phyloP scores from a whole-genome alignment of 1,140 invertebrate genomes.

The Akabosia matsudoensis region DNA sequence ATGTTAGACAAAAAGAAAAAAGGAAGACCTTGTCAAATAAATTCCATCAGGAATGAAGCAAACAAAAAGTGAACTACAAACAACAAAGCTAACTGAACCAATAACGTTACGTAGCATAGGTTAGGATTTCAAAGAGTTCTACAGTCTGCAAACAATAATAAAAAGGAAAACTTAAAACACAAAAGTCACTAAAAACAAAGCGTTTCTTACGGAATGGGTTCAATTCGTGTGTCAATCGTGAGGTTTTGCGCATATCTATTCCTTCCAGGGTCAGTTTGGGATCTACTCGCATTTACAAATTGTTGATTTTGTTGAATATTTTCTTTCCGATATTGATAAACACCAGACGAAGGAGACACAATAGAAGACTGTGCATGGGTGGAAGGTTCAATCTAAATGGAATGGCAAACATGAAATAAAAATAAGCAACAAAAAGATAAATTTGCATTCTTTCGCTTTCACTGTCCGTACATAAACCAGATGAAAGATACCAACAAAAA shows the following conservation, averaged over 20 bases:
- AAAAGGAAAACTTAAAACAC: not conserved
- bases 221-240: conserved; percentile 49
- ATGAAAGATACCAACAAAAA: too few relatives aligned
- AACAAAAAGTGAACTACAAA: too few relatives aligned
- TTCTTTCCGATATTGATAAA: conserved; percentile 1
- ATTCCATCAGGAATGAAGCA: too few relatives aligned
- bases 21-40: too few relatives aligned
- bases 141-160: conserved; percentile 1
- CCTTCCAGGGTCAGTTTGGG: conserved; percentile 36
- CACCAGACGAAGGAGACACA: not conserved
- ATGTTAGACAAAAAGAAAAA: too few relatives aligned
- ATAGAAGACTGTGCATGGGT: conserved; percentile 4
- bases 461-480: too few relatives aligned
- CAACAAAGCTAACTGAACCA: too few relatives aligned
- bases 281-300: not conserved
- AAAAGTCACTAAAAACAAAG: too few relatives aligned
- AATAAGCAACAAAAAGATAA: not conserved
- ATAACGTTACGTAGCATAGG: too few relatives aligned
- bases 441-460: too few relatives aligned
- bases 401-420: conserved; percentile 19
- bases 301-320: not conserved
- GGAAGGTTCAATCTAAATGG: conserved; percentile 24
- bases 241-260: conserved; percentile 45
- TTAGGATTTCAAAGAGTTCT: not conserved
- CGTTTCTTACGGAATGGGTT: conserved; percentile 48